Percentiles rank a stretch among this genome's conserved stretches.
Conservation (phyloP, 2,797 vertebrate species). For the Macroramphosus scolopax region DNA sequence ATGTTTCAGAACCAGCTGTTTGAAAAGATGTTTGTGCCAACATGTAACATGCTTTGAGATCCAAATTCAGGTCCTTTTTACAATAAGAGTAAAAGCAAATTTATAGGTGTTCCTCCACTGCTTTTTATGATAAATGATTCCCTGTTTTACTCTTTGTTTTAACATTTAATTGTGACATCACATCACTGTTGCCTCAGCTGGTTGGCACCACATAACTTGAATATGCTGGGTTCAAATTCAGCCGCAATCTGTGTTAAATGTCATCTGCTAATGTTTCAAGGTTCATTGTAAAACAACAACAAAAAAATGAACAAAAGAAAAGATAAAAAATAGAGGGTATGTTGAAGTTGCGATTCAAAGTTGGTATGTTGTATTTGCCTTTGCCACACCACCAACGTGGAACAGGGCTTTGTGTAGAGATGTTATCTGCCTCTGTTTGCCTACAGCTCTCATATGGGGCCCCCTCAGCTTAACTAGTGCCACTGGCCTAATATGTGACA, state of each 20-base stretch:
- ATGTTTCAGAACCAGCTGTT: too few relatives aligned
- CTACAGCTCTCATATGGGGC: conserved; percentile 58
- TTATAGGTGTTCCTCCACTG: too few relatives aligned
- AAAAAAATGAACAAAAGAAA: background rate
- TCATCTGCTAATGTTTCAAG: background rate
- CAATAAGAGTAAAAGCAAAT: background rate
- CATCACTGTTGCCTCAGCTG: too few relatives aligned
- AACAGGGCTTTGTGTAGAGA: conserved; percentile 30
- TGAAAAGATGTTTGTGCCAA: too few relatives aligned
- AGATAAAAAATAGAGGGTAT: background rate
- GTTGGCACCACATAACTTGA: too few relatives aligned
- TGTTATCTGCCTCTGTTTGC: conserved; percentile 64
- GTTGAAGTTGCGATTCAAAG: background rate
- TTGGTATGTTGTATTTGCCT: conserved; percentile 19
- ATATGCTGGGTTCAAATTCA: background rate
- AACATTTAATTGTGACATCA: background rate
- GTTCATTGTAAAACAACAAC: background rate
- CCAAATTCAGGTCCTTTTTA: background rate
- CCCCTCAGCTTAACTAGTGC: conserved; percentile 38
- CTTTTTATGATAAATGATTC: background rate
- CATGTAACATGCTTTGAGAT: too few relatives aligned
- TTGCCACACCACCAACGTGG: conserved; percentile 11
- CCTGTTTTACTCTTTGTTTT: background rate
- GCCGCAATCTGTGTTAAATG: background rate
- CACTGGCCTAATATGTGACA: conserved; percentile 56